Evolutionary conservation across 2,888 invertebrate genomes (phyloP).

Genomic region (Perizoma flavofasciatum): DNA sequence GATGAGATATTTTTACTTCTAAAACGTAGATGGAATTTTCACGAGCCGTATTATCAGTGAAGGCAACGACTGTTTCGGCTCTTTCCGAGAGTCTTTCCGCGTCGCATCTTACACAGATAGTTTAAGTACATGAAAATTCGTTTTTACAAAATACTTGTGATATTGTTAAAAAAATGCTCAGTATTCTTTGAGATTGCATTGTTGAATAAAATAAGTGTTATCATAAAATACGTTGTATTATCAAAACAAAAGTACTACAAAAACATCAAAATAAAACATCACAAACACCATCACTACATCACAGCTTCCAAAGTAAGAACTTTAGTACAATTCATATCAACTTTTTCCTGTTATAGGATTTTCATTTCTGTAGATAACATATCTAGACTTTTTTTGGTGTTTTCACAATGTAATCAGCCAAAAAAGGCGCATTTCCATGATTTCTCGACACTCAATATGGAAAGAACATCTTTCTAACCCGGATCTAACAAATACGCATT

Average conservation of each 20-base stretch:
- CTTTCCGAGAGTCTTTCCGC: too few species aligned
- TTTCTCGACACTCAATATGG: conserved; percentile 5
- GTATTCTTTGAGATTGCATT: conserved; percentile 18
- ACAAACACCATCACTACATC: conserved; percentile 32
- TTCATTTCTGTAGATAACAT: not conserved
- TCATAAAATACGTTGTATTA: conserved; percentile 17
- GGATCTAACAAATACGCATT: too few species aligned
- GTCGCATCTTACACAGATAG: too few species aligned
- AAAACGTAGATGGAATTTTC: too few species aligned
- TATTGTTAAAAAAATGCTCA: conserved; percentile 7
- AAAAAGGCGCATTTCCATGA: not conserved
- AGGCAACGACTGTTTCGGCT: too few species aligned
- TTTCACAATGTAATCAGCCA: too few species aligned
- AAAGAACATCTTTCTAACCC: not conserved
- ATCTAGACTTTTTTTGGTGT: too few species aligned
- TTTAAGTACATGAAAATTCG: too few species aligned
- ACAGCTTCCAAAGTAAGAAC: not conserved
- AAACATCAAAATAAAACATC: conserved; percentile 31
- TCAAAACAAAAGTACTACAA: conserved; percentile 26
- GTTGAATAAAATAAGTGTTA: conserved; percentile 21
- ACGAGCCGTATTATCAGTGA: too few species aligned
- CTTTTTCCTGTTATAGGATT: not conserved
- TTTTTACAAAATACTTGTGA: too few species aligned
- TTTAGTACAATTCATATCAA: not conserved
- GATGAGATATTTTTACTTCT: not conserved